Conservation (phyloP, 2,888 invertebrate genomes). For the Microctonus brassicae region DNA sequence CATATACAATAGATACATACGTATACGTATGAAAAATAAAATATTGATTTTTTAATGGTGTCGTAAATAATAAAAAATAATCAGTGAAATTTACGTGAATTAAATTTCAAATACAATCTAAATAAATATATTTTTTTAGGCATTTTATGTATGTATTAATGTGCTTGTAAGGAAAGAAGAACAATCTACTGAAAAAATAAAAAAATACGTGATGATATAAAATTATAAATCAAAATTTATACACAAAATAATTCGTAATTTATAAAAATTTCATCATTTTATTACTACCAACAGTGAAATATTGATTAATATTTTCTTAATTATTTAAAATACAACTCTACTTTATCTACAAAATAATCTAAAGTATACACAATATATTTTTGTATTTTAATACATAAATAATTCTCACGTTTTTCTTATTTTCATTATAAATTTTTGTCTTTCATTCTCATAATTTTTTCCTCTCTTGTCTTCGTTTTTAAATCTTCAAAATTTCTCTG, state of each 20-base stretch:
- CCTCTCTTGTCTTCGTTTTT: too few relatives aligned
- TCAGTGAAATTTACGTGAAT: not conserved
- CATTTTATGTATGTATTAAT: not conserved
- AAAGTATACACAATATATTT: not conserved
- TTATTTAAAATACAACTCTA: not conserved
- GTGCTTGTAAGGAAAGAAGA: not conserved
- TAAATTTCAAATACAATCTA: not conserved
- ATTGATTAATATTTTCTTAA: not conserved
- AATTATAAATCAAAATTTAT: too few relatives aligned
- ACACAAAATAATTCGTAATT: too few relatives aligned
- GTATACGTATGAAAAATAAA: not conserved
- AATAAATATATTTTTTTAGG: too few relatives aligned
- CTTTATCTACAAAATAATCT: not conserved
- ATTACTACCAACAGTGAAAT: not conserved
- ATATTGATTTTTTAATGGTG: not conserved
- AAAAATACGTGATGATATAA: not conserved
- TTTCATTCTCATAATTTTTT: too few relatives aligned
- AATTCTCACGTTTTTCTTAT: not conserved
- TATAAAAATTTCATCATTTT: not conserved
- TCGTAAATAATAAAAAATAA: not conserved
- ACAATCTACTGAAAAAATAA: not conserved
- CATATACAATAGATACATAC: not conserved
- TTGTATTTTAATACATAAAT: conserved; percentile 1
- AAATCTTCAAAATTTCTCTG: too few relatives aligned
- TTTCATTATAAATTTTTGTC: not conserved